Conservation (phyloP, 2,888 invertebrate species). For the Teinopalpus imperialis region DNA sequence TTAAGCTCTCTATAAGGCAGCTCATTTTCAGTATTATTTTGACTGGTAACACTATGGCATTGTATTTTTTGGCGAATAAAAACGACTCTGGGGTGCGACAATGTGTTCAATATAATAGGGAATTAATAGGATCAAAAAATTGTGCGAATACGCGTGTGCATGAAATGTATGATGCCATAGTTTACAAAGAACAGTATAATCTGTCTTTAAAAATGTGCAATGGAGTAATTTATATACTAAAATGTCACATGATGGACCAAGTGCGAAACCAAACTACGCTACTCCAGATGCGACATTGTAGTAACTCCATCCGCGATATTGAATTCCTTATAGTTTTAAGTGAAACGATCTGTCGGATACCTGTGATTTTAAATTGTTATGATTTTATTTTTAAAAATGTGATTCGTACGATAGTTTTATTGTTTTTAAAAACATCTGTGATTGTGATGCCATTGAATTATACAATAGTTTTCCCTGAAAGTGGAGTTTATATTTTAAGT, state of each 20-base stretch:
- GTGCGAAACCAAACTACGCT: background rate
- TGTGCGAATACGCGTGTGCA: constrained; percentile 22
- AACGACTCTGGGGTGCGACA: constrained; percentile 28
- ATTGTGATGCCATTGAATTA: constrained; percentile 68
- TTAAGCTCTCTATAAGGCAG: constrained; percentile 46
- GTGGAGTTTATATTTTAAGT: constrained; percentile 54
- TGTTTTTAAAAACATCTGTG: constrained; percentile 68
- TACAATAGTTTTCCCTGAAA: constrained; percentile 50
- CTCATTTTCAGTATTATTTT: constrained; percentile 53
- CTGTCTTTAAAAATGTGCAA: constrained; percentile 18
- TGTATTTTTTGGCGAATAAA: constrained; percentile 11
- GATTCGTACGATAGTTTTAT: constrained; percentile 61
- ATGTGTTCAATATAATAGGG: constrained; percentile 36
- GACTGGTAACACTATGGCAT: constrained; percentile 38
- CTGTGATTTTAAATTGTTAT: constrained; percentile 75
- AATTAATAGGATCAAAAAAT: constrained; percentile 26
- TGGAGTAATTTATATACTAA: constrained; percentile 32
- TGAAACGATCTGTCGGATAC: constrained; percentile 52
- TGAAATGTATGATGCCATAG: constrained; percentile 32
- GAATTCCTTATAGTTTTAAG: constrained; percentile 63
- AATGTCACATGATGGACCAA: constrained; percentile 30
- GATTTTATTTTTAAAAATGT: constrained; percentile 60
- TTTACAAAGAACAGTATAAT: constrained; percentile 17
- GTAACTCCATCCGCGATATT: constrained; percentile 37
- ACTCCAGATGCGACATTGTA: constrained; percentile 29